phyloP scores from a whole-genome alignment of 2,113 vertebrate genomes.

The Tylochromis polylepis region DNA sequence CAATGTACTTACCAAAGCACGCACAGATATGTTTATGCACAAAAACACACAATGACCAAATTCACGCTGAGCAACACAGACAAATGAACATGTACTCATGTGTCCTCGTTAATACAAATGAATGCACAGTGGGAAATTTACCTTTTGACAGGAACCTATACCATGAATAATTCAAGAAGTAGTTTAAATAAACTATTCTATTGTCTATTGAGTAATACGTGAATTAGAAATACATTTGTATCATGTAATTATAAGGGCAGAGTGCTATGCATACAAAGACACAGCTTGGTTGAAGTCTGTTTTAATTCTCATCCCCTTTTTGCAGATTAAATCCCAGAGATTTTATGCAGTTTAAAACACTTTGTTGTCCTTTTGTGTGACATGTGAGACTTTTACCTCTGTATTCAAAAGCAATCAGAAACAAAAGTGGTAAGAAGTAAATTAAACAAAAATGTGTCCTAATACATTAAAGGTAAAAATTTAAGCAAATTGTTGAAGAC shows the following conservation, averaged over 20 bases:
- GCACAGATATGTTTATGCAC: not conserved
- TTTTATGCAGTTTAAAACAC: not conserved
- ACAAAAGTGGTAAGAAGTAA: not conserved
- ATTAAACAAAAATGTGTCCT: not conserved
- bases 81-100: not conserved
- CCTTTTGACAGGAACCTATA: constrained; percentile 16
- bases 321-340: not conserved
- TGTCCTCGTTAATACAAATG: not conserved
- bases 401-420: not conserved
- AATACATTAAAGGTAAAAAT: not conserved
- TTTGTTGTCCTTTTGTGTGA: not conserved
- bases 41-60: not conserved
- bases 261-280: constrained; percentile 10
- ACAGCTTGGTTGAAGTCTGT: constrained; percentile 6
- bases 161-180: constrained; percentile 45
- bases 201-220: constrained; percentile 30
- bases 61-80: not conserved
- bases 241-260: constrained; percentile 20
- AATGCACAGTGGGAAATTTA: constrained; percentile 6
- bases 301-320: not conserved
- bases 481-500: not conserved
- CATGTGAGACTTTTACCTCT: not conserved
- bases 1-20: not conserved
- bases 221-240: constrained; percentile 29
- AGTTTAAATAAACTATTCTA: constrained; percentile 38